Base-by-base conservation (phyloP, 2,888 invertebrate genomes). In the Drosophila mettleri region DNA sequence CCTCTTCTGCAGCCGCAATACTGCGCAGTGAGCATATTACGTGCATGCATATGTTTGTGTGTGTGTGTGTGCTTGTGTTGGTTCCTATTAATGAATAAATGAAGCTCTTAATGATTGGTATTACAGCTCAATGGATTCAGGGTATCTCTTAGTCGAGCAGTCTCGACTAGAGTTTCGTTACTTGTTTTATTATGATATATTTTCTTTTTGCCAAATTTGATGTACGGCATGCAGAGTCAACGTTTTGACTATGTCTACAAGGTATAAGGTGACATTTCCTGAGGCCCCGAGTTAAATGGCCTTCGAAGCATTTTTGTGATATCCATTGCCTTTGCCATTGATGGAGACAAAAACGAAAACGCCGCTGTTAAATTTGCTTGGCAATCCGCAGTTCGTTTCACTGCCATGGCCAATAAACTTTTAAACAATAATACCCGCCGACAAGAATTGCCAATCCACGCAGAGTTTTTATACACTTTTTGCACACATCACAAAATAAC, bases 241-340 rank as follows among this genome's bases (percentile, higher is more conserved):
- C 81, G 41, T 58, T 61, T 74, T 48, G 59, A 53, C 45, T 67
- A 34, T 39, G 48, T 41, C 55, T 62, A 62, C 52, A 55, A 61
- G 62, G 87, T 84, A 62, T 82, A 87, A 69, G 85, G 85, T 82
- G 79, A 76, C 82, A 85, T 82, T 82, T 82, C 82, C 82, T 82
- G 87, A 79, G 55, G 53, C 51, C 49, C 49, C 22, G n/a, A 39
- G 18, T 53, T 46, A 82, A 76, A 68, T 62, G 80, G 70, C 76
- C 80, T 80, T 74, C 77, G 60, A 63, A 87, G 85, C 87, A 81
- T 58, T 84, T 86, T 84, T 62, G 41, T 39, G 14, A 41, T 22
- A 14, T 52, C 70, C 69, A 49, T 24, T 43, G 59, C 51, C 70
- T 61, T 59, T 59, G 66, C 46, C 46, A 71, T 66, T 58, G 66